A percentile compares a stretch with the other conserved stretches of the same genome.
Conservation (phyloP, 2,113 vertebrate genomes). For the Crotalus helleri region DNA sequence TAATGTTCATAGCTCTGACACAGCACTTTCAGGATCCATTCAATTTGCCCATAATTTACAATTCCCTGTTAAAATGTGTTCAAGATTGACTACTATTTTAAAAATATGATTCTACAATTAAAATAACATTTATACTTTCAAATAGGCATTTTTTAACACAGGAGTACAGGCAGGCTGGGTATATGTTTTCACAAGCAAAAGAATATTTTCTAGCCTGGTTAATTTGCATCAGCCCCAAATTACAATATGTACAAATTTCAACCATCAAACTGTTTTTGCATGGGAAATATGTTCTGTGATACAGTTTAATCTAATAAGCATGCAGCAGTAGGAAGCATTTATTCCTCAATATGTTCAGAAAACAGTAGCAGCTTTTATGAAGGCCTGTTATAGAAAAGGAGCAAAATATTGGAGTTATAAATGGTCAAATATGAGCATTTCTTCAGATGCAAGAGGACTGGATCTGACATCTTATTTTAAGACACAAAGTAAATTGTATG, state of each 20-base stretch:
- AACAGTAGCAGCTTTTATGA: not conserved
- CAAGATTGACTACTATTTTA: not conserved
- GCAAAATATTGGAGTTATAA: not conserved
- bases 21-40: not conserved
- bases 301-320: not conserved
- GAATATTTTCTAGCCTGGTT: not conserved
- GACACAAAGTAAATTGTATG: not conserved
- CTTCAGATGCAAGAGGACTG: not conserved
- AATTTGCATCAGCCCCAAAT: not conserved
- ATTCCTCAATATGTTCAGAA: not conserved
- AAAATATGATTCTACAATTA: not conserved
- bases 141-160: not conserved
- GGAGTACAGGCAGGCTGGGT: not conserved
- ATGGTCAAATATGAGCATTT: not conserved
- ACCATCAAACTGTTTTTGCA: not conserved
- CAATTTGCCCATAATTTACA: not conserved
- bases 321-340: not conserved
- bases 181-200: not conserved
- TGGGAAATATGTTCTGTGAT: not conserved
- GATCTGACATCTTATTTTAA: not conserved
- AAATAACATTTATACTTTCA: not conserved
- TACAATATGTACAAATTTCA: not conserved
- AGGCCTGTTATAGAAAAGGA: not conserved
- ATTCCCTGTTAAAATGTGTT: not conserved
- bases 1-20: not conserved